A percentile compares a stretch with the other conserved stretches of the same genome.
These are phyloP conservation scores for Platysternon megacephalum DNA, from an alignment of 2,113 vertebrate species.

Conservation along the genomic window DNA sequence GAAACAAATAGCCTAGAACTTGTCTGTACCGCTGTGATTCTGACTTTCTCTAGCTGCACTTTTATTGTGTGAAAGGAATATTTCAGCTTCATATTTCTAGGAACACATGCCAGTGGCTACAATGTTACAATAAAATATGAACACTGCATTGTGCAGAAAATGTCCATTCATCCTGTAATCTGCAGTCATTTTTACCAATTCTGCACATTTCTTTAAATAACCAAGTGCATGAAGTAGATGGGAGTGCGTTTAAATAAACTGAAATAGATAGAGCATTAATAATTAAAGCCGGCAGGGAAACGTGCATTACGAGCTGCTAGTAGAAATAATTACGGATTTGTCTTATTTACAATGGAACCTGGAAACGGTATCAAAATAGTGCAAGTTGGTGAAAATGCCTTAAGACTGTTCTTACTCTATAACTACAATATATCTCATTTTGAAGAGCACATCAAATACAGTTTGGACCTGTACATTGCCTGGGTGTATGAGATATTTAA, in stretches of 20 bases:
- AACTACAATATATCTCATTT: slow-evolving; percentile 20
- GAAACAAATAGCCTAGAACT: slow-evolving; percentile 50
- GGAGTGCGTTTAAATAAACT: slow-evolving; percentile 55
- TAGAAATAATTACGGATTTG: slow-evolving; percentile 67
- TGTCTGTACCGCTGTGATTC: background rate
- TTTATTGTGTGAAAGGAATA: slow-evolving; percentile 46
- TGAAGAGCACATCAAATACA: slow-evolving; percentile 9
- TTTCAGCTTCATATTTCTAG: slow-evolving; percentile 61
- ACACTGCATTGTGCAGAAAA: slow-evolving; percentile 55
- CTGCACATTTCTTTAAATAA: slow-evolving; percentile 62
- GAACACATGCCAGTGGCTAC: slow-evolving; percentile 63
- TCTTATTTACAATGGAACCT: slow-evolving; percentile 60
- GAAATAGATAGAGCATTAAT: slow-evolving; percentile 72
- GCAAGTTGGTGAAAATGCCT: slow-evolving; percentile 42
- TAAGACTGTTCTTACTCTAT: slow-evolving; percentile 38
- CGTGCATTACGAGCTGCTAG: slow-evolving; percentile 15
- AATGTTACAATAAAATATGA: slow-evolving; percentile 66
- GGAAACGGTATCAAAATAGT: slow-evolving; percentile 32
- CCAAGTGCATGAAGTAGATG: slow-evolving; percentile 31
- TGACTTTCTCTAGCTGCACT: slow-evolving; percentile 17
- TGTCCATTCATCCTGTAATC: slow-evolving; percentile 67
- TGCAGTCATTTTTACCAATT: slow-evolving; percentile 55
- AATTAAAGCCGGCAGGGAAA: slow-evolving; percentile 69
- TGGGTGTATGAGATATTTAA: background rate
- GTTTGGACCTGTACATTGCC: background rate